Evolutionary conservation across 2,888 invertebrate genomes (phyloP).

Genomic region (Agrochola macilenta): DNA sequence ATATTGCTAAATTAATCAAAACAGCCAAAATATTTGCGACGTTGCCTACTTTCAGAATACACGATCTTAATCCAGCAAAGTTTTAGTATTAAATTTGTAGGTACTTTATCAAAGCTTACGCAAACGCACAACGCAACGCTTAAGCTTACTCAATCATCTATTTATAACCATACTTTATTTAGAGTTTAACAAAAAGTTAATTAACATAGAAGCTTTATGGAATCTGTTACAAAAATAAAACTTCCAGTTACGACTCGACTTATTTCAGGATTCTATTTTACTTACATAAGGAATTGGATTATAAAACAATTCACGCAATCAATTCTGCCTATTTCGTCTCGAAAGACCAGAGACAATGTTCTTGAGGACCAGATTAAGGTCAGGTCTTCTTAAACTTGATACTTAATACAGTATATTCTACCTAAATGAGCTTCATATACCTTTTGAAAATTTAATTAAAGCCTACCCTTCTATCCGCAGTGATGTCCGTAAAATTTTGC

Average conservation of each 20-base stretch:
- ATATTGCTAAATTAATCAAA: no score
- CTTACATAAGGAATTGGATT: slow-evolving; percentile 3
- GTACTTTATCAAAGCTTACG: not conserved
- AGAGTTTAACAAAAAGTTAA: not conserved
- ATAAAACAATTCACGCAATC: slow-evolving; percentile 15
- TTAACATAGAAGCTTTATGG: not conserved
- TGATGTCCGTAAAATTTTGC: slow-evolving; percentile 35
- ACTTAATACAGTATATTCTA: slow-evolving; percentile 27
- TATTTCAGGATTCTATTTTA: slow-evolving; percentile 4
- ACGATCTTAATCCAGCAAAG: not conserved
- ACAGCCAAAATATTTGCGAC: no score
- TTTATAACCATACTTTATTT: slow-evolving; percentile 6
- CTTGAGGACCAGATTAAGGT: slow-evolving; percentile 6
- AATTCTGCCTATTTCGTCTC: slow-evolving; percentile 1
- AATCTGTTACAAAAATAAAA: slow-evolving; percentile 13
- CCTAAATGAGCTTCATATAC: slow-evolving; percentile 38
- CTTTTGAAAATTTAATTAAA: slow-evolving; percentile 63
- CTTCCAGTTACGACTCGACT: not conserved
- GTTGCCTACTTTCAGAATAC: no score
- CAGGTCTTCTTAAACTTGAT: slow-evolving; percentile 16
- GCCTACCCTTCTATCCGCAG: slow-evolving; percentile 38
- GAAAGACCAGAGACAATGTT: not conserved
- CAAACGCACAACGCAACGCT: no score
- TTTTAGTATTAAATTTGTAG: not conserved
- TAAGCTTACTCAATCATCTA: not conserved